A percentile compares a stretch with the other conserved stretches of the same genome.
Conservation (phyloP, 2,888 invertebrate genomes). For the Athalia circularis region DNA sequence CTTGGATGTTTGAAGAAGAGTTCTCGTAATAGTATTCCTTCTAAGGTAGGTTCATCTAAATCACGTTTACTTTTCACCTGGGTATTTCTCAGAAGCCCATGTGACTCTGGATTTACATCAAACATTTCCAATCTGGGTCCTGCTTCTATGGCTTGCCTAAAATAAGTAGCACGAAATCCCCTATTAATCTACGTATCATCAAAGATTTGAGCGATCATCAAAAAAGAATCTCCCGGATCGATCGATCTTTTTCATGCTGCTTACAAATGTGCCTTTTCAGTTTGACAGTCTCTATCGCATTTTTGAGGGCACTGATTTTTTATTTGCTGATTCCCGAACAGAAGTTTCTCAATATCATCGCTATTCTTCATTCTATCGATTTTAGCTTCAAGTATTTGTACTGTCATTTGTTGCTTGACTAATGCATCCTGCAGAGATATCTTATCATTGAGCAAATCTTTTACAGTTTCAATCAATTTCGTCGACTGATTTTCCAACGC, state of each 20-base stretch:
- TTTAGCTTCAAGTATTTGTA: constrained; percentile 5
- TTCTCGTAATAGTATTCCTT: constrained; percentile 29
- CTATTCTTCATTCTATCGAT: constrained; percentile 9
- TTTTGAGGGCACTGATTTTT: neutral
- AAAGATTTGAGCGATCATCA: neutral
- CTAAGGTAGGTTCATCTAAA: constrained; percentile 21
- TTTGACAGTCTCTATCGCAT: constrained; percentile 17
- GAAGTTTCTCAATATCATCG: constrained; percentile 8
- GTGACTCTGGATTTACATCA: neutral
- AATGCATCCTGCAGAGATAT: constrained; percentile 31
- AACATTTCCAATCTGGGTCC: constrained; percentile 6
- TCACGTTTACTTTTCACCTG: constrained; percentile 33
- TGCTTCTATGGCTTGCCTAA: constrained; percentile 13
- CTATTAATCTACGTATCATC: too few relatives aligned
- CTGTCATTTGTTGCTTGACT: constrained; percentile 23
- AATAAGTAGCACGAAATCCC: neutral
- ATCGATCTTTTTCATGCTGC: neutral
- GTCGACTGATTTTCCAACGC: constrained; percentile 36
- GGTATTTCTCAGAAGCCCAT: constrained; percentile 8
- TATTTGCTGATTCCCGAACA: constrained; percentile 8
- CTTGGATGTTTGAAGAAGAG: constrained; percentile 38
- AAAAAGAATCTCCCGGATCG: neutral
- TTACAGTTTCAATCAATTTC: constrained; percentile 25
- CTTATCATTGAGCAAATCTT: constrained; percentile 32
- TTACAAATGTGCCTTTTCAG: constrained; percentile 27